Conservation (phyloP, 2,113 vertebrate genomes). For the Manacus vitellinus region DNA sequence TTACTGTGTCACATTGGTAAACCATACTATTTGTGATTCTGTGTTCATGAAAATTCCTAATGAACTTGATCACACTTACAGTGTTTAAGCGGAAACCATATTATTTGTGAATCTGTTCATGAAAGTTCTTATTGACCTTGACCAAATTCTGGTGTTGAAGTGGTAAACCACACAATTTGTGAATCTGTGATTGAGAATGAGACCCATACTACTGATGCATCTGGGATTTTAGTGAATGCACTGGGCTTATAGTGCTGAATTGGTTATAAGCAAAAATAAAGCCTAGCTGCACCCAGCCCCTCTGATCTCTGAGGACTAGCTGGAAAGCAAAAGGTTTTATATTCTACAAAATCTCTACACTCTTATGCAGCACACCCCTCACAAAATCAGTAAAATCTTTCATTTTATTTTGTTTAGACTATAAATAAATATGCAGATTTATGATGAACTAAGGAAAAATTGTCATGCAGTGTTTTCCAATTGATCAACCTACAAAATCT, state of each 20-base stretch:
- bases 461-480: not conserved
- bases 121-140: not conserved
- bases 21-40: not conserved
- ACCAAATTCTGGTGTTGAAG: not conserved
- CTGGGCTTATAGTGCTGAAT: not conserved
- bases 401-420: not conserved
- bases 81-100: not conserved
- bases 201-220: not conserved
- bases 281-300: not conserved
- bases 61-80: not conserved
- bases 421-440: constrained; percentile 11
- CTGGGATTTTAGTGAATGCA: not conserved
- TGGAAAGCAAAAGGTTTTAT: not conserved
- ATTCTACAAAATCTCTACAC: not conserved
- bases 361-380: not conserved
- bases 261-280: not conserved
- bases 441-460: not conserved
- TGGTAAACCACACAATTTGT: not conserved
- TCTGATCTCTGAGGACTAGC: not conserved
- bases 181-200: not conserved
- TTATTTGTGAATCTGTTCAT: not conserved
- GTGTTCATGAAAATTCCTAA: not conserved
- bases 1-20: not conserved
- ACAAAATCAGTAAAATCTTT: not conserved
- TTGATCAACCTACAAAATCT: not conserved